Base-by-base conservation (phyloP, 2,888 invertebrate species). In the Brachyptera risi region DNA sequence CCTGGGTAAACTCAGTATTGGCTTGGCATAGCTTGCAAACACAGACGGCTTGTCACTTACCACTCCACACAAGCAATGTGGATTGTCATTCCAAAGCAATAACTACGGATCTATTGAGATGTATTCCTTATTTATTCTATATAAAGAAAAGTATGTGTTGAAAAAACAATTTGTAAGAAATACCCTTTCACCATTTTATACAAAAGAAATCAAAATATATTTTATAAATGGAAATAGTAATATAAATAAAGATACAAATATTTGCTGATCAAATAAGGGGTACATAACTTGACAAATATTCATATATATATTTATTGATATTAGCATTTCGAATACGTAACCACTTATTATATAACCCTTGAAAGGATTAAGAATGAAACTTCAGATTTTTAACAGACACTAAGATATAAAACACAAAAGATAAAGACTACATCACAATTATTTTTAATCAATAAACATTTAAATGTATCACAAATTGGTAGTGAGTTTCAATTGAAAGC, bases 101-200 rank as follows among this genome's bases (percentile, higher is more conserved):
- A n/a, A n/a, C n/a, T n/a, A n/a, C n/a, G n/a, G n/a, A n/a, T n/a
- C n/a, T n/a, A n/a, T n/a, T n/a, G n/a, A n/a, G n/a, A n/a, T n/a
- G n/a, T n/a, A n/a, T 24, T 51, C n/a, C 58, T 58, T 58, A 21
- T 62, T 59, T 59, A 62, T 62, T n/a, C 59, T 58, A 61, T 58
- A 58, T 62, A 38, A 42, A 58, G 56, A 62, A 62, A 54, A 40
- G 51, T 15, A 27, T 17, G 27, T 51, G 15, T 56, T 42, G 51
- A 59, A 56, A 62, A 62, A 44, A 62, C 51, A 62, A 27, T 23
- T 59, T 62, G 58, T 62, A 59, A 62, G 59, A 62, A 62, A 62
- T 62, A 62, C 62, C 62, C 62, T 58, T n/a, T 58, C 47, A 51
- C 62, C 54, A 51, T 61, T 61, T 61, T 57, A 59, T 62, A 58